A percentile compares a stretch with the other conserved stretches of the same genome.
Conservation (phyloP, 2,888 invertebrate genomes). For the Charanyca ferruginea region DNA sequence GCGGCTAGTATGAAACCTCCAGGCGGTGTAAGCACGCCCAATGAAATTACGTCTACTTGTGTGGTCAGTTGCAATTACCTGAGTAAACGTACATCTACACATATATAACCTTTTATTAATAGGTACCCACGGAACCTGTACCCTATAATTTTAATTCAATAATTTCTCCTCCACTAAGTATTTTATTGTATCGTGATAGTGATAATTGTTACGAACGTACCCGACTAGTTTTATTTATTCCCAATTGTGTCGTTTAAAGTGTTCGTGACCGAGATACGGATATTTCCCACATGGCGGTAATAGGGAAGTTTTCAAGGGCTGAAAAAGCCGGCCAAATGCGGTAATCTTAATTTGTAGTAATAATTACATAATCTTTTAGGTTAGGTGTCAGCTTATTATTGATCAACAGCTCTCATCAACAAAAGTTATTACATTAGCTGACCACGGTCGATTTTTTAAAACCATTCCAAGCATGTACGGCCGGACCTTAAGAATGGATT, state of each 20-base stretch:
- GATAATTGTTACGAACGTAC: constrained; percentile 49
- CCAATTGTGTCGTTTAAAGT: constrained; percentile 22
- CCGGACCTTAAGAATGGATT: constrained; percentile 3
- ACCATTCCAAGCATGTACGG: not conserved
- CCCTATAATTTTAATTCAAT: constrained; percentile 65
- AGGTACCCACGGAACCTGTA: constrained; percentile 50
- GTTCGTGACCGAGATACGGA: constrained; percentile 28
- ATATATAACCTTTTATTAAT: constrained; percentile 50
- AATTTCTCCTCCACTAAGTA: constrained; percentile 53
- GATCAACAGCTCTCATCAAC: not conserved
- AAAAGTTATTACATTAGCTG: not conserved
- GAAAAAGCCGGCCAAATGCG: not conserved
- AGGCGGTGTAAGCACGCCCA: constrained; percentile 75
- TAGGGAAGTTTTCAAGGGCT: not conserved
- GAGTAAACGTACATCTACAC: constrained; percentile 44
- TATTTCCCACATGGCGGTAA: not conserved
- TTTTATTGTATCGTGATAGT: constrained; percentile 56
- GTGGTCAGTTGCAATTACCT: constrained; percentile 77
- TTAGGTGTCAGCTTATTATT: not conserved
- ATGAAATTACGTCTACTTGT: constrained; percentile 78
- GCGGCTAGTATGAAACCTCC: constrained; percentile 72
- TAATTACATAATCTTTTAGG: not conserved
- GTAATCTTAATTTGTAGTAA: not conserved
- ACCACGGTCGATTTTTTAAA: not conserved
- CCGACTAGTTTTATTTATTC: constrained; percentile 35